phyloP scores from a whole-genome alignment of 2,797 vertebrate species.

The Bryconaethiops microstoma region DNA sequence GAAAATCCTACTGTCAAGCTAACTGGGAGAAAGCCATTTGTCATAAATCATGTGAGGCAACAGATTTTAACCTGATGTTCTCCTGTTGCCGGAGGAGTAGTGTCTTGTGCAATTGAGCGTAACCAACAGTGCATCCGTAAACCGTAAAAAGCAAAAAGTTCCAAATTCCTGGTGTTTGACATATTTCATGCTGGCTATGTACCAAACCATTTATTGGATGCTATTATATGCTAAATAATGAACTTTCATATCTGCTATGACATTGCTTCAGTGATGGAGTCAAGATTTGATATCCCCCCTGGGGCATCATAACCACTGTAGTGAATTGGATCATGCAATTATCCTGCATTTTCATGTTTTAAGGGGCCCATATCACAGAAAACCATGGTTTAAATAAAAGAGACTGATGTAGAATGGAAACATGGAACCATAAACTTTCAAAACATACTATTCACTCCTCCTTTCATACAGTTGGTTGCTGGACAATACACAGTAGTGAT shows the following conservation, averaged over 20 bases:
- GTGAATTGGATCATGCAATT: neutral
- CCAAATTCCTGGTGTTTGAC: neutral
- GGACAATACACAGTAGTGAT: no score
- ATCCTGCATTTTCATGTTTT: neutral
- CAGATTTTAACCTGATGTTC: constrained; percentile 47
- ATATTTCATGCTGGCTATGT: neutral
- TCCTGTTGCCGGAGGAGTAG: constrained; percentile 12
- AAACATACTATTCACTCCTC: no score
- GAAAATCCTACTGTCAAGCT: constrained; percentile 61
- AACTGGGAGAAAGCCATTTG: constrained; percentile 60
- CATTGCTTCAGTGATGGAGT: neutral
- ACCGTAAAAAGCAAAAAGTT: neutral
- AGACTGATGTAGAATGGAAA: no score
- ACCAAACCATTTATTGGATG: neutral
- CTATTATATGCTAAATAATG: neutral
- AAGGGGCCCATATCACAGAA: no score
- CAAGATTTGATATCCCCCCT: neutral
- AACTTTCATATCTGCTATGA: neutral
- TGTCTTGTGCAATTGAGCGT: constrained; percentile 3
- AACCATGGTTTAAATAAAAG: no score
- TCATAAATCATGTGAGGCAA: constrained; percentile 61
- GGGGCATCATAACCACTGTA: neutral
- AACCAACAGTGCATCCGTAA: neutral
- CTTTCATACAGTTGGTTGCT: no score
- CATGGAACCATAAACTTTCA: neutral